Evolutionary conservation across 2,113 vertebrate species (phyloP).

Genomic region (Chunga burmeisteri): DNA sequence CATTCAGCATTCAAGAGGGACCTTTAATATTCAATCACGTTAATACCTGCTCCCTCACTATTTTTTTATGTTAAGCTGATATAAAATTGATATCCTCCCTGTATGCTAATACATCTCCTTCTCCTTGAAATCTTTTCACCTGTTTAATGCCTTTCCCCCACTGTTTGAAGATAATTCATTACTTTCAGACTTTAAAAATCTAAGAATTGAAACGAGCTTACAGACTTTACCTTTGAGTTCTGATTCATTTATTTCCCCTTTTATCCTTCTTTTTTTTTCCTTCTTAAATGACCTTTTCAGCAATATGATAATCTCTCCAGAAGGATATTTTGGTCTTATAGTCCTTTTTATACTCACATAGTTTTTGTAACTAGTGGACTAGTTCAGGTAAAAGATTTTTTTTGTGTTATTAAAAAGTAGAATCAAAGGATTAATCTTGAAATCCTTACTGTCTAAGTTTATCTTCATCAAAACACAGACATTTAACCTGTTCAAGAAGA

Average conservation of each 20-base stretch:
- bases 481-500: neutral
- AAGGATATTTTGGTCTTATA: neutral
- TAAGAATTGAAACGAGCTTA: constrained; percentile 5
- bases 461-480: neutral
- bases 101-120: neutral
- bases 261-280: neutral
- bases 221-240: constrained; percentile 2
- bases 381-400: neutral
- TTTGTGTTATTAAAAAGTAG: neutral
- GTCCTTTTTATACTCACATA: neutral
- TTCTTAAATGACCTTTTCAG: neutral
- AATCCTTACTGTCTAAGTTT: neutral
- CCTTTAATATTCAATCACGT: neutral
- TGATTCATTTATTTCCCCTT: neutral
- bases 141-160: neutral
- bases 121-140: constrained; percentile 12
- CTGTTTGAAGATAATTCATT: constrained; percentile 19
- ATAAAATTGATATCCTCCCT: neutral
- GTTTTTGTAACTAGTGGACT: neutral
- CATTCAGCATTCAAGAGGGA: neutral
- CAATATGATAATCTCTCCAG: neutral
- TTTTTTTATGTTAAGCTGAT: neutral
- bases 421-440: neutral
- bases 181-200: constrained; percentile 10
- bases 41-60: neutral